These are phyloP conservation scores for Beroe forskalii DNA, from an alignment of 37 sponge, comb jelly and placozoan species.

Conservation along the genomic window DNA sequence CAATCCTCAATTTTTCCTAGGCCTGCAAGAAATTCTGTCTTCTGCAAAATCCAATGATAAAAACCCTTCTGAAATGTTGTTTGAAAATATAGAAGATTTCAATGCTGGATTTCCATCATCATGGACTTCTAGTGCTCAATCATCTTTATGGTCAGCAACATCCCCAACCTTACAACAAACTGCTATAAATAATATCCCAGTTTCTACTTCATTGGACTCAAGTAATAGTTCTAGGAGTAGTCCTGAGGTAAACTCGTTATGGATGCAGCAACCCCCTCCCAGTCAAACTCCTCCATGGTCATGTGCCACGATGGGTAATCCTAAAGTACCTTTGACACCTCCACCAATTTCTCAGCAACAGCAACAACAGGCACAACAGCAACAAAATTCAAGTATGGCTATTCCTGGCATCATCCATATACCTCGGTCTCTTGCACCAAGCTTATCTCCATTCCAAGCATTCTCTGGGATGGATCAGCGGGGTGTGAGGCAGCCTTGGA, in stretches of 20 bases:
- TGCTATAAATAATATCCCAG: neutral
- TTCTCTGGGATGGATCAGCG: constrained; percentile 43
- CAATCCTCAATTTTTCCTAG: constrained; percentile 21
- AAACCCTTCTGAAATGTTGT: constrained; percentile 19
- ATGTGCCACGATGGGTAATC: neutral
- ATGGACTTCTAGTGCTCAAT: constrained; percentile 9
- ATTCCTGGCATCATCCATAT: constrained; percentile 53
- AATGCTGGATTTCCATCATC: neutral
- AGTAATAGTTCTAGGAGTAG: constrained; percentile 40
- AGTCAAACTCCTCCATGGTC: constrained; percentile 46
- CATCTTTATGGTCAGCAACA: neutral
- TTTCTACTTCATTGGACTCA: constrained; percentile 4
- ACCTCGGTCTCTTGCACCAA: constrained; percentile 18
- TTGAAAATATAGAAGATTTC: constrained; percentile 30
- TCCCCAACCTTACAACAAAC: neutral
- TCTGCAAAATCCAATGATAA: constrained; percentile 28
- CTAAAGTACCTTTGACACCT: constrained; percentile 15
- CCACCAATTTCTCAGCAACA: constrained; percentile 2
- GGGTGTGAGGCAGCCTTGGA: constrained; percentile 46
- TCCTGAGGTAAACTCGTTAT: constrained; percentile 35
- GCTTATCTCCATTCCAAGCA: constrained; percentile 23
- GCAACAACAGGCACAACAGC: constrained; percentile 11
- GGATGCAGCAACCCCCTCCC: constrained; percentile 52
- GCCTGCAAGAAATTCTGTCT: constrained; percentile 19
- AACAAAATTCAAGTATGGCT: neutral